phyloP scores from a whole-genome alignment of 2,113 vertebrate genomes.

The Australoheros scitulus region DNA sequence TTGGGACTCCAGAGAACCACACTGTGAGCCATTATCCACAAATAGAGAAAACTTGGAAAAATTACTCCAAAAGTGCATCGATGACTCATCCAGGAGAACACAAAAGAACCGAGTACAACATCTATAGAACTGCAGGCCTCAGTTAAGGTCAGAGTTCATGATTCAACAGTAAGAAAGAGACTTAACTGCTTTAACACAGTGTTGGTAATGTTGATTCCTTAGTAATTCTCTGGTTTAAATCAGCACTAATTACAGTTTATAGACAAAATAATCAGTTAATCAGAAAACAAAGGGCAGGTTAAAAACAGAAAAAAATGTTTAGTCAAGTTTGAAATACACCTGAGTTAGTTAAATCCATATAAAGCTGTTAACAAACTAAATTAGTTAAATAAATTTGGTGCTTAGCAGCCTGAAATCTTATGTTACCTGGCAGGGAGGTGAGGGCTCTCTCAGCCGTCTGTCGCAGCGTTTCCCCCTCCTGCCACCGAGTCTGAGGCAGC shows the following conservation, averaged over 20 bases:
- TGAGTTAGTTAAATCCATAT: neutral
- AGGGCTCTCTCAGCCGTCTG: slow-evolving; percentile 89
- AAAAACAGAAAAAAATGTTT: neutral
- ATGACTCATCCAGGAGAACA: neutral
- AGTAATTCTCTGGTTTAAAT: neutral
- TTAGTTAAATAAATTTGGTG: neutral
- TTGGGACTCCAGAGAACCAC: neutral
- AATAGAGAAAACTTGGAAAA: neutral
- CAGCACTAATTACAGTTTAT: neutral
- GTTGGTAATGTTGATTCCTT: neutral
- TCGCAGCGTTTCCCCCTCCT: slow-evolving; percentile 88
- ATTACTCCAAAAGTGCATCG: too few relatives aligned
- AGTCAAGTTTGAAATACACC: neutral
- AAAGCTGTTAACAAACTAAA: neutral
- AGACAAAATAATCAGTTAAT: neutral
- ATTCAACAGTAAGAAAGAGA: neutral
- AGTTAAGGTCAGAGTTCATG: neutral
- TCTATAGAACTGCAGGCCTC: neutral
- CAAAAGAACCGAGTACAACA: neutral
- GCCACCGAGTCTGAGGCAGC: slow-evolving; percentile 90
- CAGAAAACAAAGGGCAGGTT: too few relatives aligned
- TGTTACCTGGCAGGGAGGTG: slow-evolving; percentile 81
- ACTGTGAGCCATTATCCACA: neutral
- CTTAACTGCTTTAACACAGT: neutral
- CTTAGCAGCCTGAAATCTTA: neutral